Base-by-base conservation (phyloP, 2,113 vertebrate genomes). In the Semicossyphus pulcher region DNA sequence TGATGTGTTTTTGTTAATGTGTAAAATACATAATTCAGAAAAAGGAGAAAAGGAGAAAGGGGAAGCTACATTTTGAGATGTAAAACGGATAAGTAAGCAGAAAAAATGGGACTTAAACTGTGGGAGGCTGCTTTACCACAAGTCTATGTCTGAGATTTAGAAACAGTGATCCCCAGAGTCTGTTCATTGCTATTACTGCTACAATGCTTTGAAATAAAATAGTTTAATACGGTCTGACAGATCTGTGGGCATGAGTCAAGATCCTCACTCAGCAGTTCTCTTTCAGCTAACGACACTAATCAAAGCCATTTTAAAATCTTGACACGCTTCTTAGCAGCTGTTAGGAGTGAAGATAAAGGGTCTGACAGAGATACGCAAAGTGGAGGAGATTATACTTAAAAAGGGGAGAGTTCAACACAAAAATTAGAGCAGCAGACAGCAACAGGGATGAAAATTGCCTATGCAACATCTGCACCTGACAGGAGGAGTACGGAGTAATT, bases 261-360 rank as follows among this genome's bases (percentile, higher is more conserved):
- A 47, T 26, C 36, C n/a, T 56, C 16, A 41, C 10, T 72, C 67
- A 29, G 76, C 36, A n/a, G 57, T 18, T 54, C 12, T 72, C 57
- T 62, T 29, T 51, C 32, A 61, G 54, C 32, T 65, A 28, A 65
- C 12, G 4, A 57, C 58, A 52, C 21, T 79, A 68, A 83, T 58
- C 20, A 0, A 6, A 65, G 36, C 25, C 6, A 51, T 71, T 49
- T 54, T 1, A 49, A 68, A 65, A 37, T 26, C 34, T 62, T 21
- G 28, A 68, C 67, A 62, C 39, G 15, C 65, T 29, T 52, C 60
- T 37, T 14, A 23, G 49, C 54, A 62, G 60, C 72, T 72, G 65
- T 16, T 52, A 53, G 12, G 11, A 34, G 53, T 39, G 1, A 7
- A 44, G 59, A 68, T 59, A 75, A 83, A 67, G 20, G n/a, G 32